Evolutionary conservation across 2,888 invertebrate species (phyloP).

Genomic region (Ptychoptera contaminata): DNA sequence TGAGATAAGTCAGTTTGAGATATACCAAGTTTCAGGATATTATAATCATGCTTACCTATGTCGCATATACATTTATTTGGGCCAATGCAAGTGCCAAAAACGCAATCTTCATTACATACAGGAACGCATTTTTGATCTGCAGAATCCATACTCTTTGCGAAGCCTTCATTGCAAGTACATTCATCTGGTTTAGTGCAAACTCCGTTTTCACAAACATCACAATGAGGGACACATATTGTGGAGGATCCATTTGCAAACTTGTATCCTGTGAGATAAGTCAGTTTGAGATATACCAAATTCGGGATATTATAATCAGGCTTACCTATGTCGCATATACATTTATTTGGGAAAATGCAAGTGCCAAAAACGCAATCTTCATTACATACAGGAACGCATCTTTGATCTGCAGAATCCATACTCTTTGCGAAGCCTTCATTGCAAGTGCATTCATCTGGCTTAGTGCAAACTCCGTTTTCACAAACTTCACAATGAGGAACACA

Average conservation of each 20-base stretch:
- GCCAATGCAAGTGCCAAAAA: constrained; percentile 59
- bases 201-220: constrained; percentile 4
- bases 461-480: neutral
- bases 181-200: neutral
- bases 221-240: constrained; percentile 2
- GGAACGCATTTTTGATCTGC: constrained; percentile 41
- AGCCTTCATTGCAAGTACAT: neutral
- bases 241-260: neutral
- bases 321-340: constrained; percentile 20
- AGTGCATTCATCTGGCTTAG: neutral
- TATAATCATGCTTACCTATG: constrained; percentile 33
- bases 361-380: constrained; percentile 30
- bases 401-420: neutral
- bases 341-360: constrained; percentile 24
- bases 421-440: neutral
- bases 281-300: neutral
- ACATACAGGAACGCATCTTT: constrained; percentile 27
- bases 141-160: neutral
- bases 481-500: neutral
- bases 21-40: too few species aligned
- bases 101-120: constrained; percentile 53
- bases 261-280: neutral
- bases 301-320: neutral
- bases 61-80: constrained; percentile 66
- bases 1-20: too few species aligned